Percentiles rank a stretch among this genome's conserved stretches.
Conservation (phyloP, 2,888 invertebrate species). For the Troglohyphantes excavatus region DNA sequence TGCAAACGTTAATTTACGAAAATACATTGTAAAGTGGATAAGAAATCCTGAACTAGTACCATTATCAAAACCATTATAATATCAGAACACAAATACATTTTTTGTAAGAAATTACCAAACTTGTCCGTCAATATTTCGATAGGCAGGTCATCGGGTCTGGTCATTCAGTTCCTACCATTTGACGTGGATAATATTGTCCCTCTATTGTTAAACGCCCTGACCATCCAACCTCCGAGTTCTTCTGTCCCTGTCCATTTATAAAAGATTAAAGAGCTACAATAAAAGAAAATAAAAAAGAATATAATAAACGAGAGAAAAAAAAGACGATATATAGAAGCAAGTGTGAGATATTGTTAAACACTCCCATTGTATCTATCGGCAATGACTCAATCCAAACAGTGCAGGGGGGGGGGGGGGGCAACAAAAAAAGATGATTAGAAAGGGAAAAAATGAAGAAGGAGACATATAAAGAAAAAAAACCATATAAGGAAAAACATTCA, state of each 20-base stretch:
- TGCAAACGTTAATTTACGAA: no score
- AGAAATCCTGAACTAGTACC: no score
- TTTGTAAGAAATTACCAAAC: no score
- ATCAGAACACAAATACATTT: no score
- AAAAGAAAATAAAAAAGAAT: not conserved
- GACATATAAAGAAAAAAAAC: conserved; percentile 47
- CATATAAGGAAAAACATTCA: no score
- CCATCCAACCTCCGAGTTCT: not conserved
- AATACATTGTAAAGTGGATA: no score
- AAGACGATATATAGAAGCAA: conserved; percentile 50
- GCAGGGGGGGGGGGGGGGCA: conserved; percentile 29
- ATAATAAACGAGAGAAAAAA: not conserved
- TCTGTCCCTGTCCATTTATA: conserved; percentile 21
- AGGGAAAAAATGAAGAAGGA: conserved; percentile 26
- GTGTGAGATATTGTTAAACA: conserved; percentile 72
- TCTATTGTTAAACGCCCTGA: conserved; percentile 21
- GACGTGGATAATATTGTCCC: conserved; percentile 49
- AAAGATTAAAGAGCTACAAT: conserved; percentile 47
- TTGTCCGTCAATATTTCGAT: no score
- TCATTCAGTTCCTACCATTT: conserved; percentile 19
- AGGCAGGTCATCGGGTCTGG: conserved; percentile 11
- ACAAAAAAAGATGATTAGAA: conserved; percentile 31
- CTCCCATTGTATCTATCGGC: conserved; percentile 64
- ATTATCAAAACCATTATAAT: no score
- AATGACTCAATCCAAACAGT: conserved; percentile 61